Base-by-base conservation (phyloP, 2,113 vertebrate genomes). In the Takifugu flavidus region DNA sequence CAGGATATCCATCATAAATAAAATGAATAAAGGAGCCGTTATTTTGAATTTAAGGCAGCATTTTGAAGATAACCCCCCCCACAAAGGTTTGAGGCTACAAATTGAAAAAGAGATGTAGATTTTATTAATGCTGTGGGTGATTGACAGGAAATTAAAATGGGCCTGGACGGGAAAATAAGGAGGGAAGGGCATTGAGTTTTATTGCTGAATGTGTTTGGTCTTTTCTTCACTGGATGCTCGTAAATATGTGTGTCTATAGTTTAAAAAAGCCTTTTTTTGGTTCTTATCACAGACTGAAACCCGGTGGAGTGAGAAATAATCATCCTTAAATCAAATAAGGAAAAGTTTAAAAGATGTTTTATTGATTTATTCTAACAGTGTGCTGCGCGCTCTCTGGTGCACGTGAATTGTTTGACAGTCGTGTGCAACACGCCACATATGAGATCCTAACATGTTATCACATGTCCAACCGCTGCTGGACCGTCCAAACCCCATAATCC, bases 81-180 rank as follows among this genome's bases (percentile, higher is more conserved):
- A 61, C 65, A 69, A 69, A 78, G 75, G 65, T 83, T 77, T 74
- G 52, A 67, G 46, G 56, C 58, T 61, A 64, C 65, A 75, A 77
- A 68, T 50, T 60, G 67, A 78, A 86, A 85, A 82, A 75, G 75
- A 62, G 69, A 82, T 86, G 86, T 82, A 76, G 70, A 64, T 76
- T 74, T 79, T 78, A 69, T 85, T 83, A 82, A 82, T 71, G 78
- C 74, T 63, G 25, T 34, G 54, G 31, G 27, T 83, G 82, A 86
- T 77, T 86, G 86, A 77, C 84, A 85, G 86, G 75, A 83, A 83
- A 83, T 85, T 63, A 79, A 83, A 85, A 79, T 57, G 53, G 49
- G 62, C 59, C 53, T 62, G 60, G 72, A 78, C 70, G 55, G 15
- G 15, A 56, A 51, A 58, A 64, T 20, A 20, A 11, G 14, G 46